Evolutionary conservation across 2,113 vertebrate species (phyloP).

Genomic region (Archilochus colubris): DNA sequence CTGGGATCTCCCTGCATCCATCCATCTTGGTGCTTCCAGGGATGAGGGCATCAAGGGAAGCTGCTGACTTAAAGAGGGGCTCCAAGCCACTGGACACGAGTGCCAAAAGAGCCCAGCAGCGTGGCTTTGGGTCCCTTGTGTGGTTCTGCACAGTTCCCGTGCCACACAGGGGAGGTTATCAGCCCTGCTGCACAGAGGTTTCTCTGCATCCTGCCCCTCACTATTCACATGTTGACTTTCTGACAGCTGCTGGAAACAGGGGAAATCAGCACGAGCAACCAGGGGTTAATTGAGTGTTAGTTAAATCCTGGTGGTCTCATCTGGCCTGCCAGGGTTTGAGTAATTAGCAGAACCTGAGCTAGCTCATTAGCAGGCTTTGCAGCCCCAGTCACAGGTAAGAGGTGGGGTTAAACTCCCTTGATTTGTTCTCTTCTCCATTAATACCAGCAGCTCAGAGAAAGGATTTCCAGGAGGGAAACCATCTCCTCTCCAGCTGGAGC

Average conservation of each 20-base stretch:
- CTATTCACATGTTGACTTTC: neutral
- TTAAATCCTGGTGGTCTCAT: constrained; percentile 43
- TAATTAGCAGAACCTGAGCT: constrained; percentile 58
- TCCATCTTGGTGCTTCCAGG: neutral
- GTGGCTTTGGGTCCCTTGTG: accelerated
- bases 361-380: constrained; percentile 32
- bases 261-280: neutral
- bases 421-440: neutral
- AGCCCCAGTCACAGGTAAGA: neutral
- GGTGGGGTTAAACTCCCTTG: neutral
- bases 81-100: neutral
- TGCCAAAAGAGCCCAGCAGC: neutral
- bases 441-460: neutral
- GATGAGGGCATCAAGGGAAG: neutral
- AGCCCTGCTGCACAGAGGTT: neutral
- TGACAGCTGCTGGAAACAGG: neutral
- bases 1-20: neutral
- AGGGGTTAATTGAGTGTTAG: constrained; percentile 53
- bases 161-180: neutral
- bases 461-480: neutral
- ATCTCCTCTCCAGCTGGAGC: neutral
- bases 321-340: neutral
- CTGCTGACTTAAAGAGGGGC: neutral
- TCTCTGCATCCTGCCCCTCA: neutral
- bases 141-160: accelerated